Conservation (phyloP, 2,113 vertebrate genomes). For the Semicossyphus pulcher region DNA sequence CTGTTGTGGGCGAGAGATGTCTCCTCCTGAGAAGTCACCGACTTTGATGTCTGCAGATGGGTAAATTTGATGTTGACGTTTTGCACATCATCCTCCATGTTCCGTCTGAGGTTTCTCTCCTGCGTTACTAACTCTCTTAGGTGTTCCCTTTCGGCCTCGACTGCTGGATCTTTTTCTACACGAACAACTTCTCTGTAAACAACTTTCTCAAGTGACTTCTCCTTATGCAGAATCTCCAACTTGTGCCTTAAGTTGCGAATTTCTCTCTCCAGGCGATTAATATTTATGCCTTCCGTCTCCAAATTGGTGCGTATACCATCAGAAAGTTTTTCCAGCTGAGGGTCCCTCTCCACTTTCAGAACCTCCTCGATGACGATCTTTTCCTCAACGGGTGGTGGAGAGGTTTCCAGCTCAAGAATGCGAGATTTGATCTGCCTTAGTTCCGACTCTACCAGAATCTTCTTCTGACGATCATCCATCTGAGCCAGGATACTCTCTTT, state of each 20-base stretch:
- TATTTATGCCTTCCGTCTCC: conserved; percentile 84
- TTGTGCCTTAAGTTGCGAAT: conserved; percentile 86
- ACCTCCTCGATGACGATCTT: conserved; percentile 95
- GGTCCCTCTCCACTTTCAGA: conserved; percentile 93
- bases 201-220: conserved; percentile 91
- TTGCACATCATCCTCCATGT: conserved; percentile 85
- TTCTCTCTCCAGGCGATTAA: conserved; percentile 87
- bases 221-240: conserved; percentile 88
- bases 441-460: conserved; percentile 90
- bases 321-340: conserved; percentile 86
- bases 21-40: conserved; percentile 86
- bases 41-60: conserved; percentile 82
- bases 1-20: conserved; percentile 76
- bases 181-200: conserved; percentile 96
- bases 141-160: conserved; percentile 88
- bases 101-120: conserved; percentile 85
- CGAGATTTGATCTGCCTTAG: conserved; percentile 87
- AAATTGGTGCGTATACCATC: conserved; percentile 82
- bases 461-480: conserved; percentile 89
- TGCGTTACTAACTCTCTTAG: conserved; percentile 86
- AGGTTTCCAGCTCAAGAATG: conserved; percentile 89
- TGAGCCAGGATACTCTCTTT: conserved; percentile 86
- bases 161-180: conserved; percentile 90
- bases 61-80: conserved; percentile 82
- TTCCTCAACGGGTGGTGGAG: conserved; percentile 86